phyloP scores from a whole-genome alignment of 1,140 invertebrate species.

The Pararge aegeria region DNA sequence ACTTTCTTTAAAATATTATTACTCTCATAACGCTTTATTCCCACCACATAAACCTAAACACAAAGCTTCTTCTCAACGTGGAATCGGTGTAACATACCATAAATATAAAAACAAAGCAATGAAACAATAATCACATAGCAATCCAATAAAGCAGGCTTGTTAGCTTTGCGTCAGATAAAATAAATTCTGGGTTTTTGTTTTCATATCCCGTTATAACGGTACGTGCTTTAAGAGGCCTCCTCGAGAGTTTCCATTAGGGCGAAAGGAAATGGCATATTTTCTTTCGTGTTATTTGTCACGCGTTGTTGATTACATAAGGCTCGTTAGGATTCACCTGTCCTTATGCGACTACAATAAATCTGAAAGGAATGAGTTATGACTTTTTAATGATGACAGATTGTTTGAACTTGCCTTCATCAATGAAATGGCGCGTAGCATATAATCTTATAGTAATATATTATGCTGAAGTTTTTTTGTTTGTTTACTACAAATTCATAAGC shows the following conservation, averaged over 20 bases:
- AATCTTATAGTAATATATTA: no score
- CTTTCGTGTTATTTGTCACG: slow-evolving; percentile 9
- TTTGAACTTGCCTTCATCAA: not conserved
- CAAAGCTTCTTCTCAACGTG: no score
- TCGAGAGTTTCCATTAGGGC: slow-evolving; percentile 19
- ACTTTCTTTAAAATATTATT: no score
- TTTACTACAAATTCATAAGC: no score
- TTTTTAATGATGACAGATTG: not conserved
- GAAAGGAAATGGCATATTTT: slow-evolving; percentile 19
- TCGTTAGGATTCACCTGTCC: slow-evolving; percentile 2
- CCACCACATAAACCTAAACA: no score
- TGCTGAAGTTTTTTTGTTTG: no score
- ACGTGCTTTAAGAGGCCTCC: slow-evolving; percentile 19
- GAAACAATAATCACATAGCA: not conserved
- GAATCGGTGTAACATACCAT: no score
- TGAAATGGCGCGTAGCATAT: no score
- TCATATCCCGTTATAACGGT: slow-evolving; percentile 19
- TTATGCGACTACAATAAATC: not conserved
- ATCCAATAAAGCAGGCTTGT: slow-evolving; percentile 12
- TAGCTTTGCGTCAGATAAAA: slow-evolving; percentile 21
- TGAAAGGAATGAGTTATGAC: not conserved
- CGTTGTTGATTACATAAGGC: slow-evolving; percentile 7
- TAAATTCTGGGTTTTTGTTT: slow-evolving; percentile 17
- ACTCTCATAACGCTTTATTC: no score
- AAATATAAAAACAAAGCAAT: not conserved